phyloP scores from a whole-genome alignment of 1,140 invertebrate genomes.

The Latrodectus geometricus region DNA sequence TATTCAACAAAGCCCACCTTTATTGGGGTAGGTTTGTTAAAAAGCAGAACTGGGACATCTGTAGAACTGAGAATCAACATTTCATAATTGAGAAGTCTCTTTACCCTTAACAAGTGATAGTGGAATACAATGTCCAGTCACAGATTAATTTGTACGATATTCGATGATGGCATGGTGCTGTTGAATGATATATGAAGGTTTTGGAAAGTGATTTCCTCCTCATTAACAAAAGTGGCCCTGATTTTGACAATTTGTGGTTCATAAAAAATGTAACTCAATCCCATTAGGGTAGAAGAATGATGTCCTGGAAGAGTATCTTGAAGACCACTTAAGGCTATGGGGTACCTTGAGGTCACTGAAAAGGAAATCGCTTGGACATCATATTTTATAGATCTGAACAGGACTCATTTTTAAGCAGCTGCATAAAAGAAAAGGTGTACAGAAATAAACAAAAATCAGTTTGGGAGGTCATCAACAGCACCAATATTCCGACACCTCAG shows the following conservation, averaged over 20 bases:
- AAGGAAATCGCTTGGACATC: background rate
- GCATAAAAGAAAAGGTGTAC: background rate
- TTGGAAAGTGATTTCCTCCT: background rate
- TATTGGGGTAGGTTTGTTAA: background rate
- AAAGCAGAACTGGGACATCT: background rate
- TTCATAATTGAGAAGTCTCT: background rate
- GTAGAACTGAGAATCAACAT: background rate
- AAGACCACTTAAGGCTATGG: background rate
- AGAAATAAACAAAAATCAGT: background rate
- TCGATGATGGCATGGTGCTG: background rate
- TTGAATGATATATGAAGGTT: background rate
- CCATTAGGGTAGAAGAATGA: background rate
- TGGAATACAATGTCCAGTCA: background rate
- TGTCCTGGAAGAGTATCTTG: background rate
- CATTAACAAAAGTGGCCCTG: background rate
- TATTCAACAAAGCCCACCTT: background rate
- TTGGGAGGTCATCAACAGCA: background rate
- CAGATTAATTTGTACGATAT: background rate
- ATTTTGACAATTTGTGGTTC: background rate
- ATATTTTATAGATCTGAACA: slow-evolving; percentile 6
- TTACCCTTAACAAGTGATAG: background rate
- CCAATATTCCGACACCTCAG: background rate
- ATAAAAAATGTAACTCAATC: background rate
- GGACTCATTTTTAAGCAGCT: background rate
- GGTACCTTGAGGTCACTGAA: background rate